Conservation (phyloP, 2,113 vertebrate species). For the Dolichallabes microphthalmus region DNA sequence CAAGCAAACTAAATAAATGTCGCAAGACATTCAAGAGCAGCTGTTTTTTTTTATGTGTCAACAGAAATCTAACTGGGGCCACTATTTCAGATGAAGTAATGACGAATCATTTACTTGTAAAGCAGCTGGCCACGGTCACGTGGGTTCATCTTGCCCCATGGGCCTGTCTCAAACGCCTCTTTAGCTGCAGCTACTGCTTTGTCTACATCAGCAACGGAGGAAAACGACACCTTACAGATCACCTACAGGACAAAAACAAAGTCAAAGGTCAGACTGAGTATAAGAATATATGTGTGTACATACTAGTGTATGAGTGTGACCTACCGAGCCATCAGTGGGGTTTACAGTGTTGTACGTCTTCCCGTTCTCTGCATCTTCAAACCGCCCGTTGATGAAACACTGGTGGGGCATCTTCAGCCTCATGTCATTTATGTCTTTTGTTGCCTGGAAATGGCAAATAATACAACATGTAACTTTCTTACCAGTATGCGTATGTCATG, state of each 20-base stretch:
- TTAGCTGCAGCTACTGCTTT: conserved; percentile 75
- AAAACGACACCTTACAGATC: conserved; percentile 76
- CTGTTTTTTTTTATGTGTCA: neutral
- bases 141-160: conserved; percentile 81
- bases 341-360: conserved; percentile 77
- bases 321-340: conserved; percentile 70
- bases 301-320: neutral
- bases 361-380: conserved; percentile 75
- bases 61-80: neutral
- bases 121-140: conserved; percentile 76
- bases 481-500: neutral
- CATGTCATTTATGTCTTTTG: conserved; percentile 75
- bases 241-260: conserved; percentile 57
- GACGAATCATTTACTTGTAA: conserved; percentile 67
- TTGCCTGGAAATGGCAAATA: conserved; percentile 61
- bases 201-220: conserved; percentile 76
- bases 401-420: conserved; percentile 77
- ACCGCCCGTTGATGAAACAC: conserved; percentile 77
- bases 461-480: neutral
- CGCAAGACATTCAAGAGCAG: neutral
- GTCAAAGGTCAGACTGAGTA: neutral
- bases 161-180: conserved; percentile 76
- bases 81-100: neutral
- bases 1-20: neutral
- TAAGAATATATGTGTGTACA: neutral